phyloP scores from a whole-genome alignment of 2,888 invertebrate species.

The Cheilosia impressa region DNA sequence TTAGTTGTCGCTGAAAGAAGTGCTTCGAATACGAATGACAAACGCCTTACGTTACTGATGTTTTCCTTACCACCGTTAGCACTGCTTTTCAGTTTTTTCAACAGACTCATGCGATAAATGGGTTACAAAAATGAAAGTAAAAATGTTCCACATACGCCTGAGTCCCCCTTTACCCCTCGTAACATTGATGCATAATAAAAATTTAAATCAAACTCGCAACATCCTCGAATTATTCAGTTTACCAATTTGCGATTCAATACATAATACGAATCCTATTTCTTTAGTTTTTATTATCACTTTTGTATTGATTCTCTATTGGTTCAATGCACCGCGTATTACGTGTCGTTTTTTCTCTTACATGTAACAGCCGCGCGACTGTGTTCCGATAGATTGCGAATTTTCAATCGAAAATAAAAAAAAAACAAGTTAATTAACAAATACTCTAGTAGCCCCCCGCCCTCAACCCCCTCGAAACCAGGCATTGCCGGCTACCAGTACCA shows the following conservation, averaged over 20 bases:
- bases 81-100: too few species aligned
- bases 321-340: conserved; percentile 37
- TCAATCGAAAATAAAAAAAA: conserved; percentile 42
- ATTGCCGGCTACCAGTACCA: background rate
- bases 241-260: conserved; percentile 12
- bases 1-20: too few species aligned
- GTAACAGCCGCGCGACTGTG: background rate
- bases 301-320: background rate
- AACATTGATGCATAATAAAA: background rate
- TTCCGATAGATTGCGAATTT: conserved; percentile 31
- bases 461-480: background rate
- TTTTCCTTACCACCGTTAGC: too few species aligned
- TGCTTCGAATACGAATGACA: too few species aligned
- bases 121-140: too few species aligned
- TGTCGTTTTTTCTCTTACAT: conserved; percentile 13
- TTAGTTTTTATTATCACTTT: background rate
- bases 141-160: too few species aligned
- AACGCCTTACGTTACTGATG: too few species aligned
- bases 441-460: conserved; percentile 2
- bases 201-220: conserved; percentile 7
- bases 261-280: conserved; percentile 28
- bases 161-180: background rate
- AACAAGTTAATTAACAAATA: conserved; percentile 59
- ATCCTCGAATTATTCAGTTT: conserved; percentile 20
- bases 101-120: too few species aligned